A percentile compares a stretch with the other conserved stretches of the same genome.
Conservation (phyloP, 1,140 invertebrate species). For the Heliconius nattereri region DNA sequence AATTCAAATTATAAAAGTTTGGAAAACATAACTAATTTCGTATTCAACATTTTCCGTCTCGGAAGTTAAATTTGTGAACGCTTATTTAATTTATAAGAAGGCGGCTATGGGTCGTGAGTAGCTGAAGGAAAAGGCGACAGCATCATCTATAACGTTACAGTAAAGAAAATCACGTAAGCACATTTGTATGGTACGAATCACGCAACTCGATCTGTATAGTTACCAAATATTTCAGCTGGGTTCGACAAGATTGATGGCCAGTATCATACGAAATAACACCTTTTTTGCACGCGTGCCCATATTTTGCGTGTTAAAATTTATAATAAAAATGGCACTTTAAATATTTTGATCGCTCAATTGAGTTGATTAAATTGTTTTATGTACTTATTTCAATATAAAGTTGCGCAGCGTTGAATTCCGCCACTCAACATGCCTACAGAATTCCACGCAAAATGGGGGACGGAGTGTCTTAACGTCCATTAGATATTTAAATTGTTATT, state of each 20-base stretch:
- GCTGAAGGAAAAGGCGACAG: neutral
- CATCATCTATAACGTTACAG: slow-evolving; percentile 6
- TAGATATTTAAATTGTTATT: neutral
- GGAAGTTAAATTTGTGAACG: slow-evolving; percentile 28
- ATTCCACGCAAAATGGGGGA: too few species aligned
- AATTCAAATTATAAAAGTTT: slow-evolving; percentile 29
- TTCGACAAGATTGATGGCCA: slow-evolving; percentile 27
- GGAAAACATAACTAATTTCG: slow-evolving; percentile 39
- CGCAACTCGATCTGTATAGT: slow-evolving; percentile 27
- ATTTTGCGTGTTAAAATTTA: neutral
- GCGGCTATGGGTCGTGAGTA: neutral
- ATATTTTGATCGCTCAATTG: neutral
- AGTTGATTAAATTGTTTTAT: neutral
- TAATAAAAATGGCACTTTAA: slow-evolving; percentile 6
- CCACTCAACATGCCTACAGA: too few species aligned
- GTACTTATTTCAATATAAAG: neutral
- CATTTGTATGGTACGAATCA: slow-evolving; percentile 24
- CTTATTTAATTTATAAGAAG: slow-evolving; percentile 20
- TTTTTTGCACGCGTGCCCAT: slow-evolving; percentile 12
- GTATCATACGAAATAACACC: slow-evolving; percentile 23
- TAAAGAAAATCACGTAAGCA: slow-evolving; percentile 32
- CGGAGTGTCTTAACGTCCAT: too few species aligned
- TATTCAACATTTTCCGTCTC: slow-evolving; percentile 41
- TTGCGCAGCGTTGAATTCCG: neutral
- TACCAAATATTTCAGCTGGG: slow-evolving; percentile 30